A percentile compares a stretch with the other conserved stretches of the same genome.
Evolutionary conservation across 2,888 invertebrate genomes (phyloP).

Genomic region (Trichopria drosophilae): DNA sequence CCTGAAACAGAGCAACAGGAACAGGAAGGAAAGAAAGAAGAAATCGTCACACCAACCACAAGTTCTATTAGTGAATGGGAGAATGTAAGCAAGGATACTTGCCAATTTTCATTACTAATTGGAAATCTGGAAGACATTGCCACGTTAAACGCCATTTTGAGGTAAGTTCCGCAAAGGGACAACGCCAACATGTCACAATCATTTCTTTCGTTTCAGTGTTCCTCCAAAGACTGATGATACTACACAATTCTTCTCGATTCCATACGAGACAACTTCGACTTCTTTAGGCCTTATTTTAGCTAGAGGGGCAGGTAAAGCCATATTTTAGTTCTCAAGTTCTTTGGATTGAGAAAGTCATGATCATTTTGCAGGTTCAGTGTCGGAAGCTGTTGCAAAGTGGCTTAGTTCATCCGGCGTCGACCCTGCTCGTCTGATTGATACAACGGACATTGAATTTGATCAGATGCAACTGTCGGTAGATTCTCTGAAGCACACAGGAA

Average conservation of each 20-base stretch:
- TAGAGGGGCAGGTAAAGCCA: slow-evolving; percentile 56
- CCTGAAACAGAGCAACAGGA: slow-evolving; percentile 35
- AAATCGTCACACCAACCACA: slow-evolving; percentile 39
- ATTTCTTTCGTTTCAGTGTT: slow-evolving; percentile 41
- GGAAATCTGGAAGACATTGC: slow-evolving; percentile 89
- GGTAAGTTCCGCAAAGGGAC: slow-evolving; percentile 39
- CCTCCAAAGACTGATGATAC: slow-evolving; percentile 44
- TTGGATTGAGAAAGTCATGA: neutral
- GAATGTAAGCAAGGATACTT: slow-evolving; percentile 80
- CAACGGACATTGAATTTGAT: slow-evolving; percentile 53
- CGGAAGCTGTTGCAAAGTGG: slow-evolving; percentile 88
- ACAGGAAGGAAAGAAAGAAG: slow-evolving; percentile 53
- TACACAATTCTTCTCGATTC: slow-evolving; percentile 46
- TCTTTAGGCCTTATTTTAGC: slow-evolving; percentile 55
- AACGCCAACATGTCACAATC: slow-evolving; percentile 3
- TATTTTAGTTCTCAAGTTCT: slow-evolving; percentile 11
- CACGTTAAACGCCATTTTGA: slow-evolving; percentile 72
- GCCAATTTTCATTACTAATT: slow-evolving; percentile 83
- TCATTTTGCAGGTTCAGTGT: slow-evolving; percentile 72
- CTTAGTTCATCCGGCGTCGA: slow-evolving; percentile 73
- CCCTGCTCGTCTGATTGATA: slow-evolving; percentile 61
- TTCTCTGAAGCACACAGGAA: slow-evolving; percentile 36
- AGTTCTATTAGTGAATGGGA: slow-evolving; percentile 68
- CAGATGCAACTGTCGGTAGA: slow-evolving; percentile 39
- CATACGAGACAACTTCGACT: slow-evolving; percentile 48